phyloP scores from a whole-genome alignment of 2,797 vertebrate genomes.

The Ciconia nigra region DNA sequence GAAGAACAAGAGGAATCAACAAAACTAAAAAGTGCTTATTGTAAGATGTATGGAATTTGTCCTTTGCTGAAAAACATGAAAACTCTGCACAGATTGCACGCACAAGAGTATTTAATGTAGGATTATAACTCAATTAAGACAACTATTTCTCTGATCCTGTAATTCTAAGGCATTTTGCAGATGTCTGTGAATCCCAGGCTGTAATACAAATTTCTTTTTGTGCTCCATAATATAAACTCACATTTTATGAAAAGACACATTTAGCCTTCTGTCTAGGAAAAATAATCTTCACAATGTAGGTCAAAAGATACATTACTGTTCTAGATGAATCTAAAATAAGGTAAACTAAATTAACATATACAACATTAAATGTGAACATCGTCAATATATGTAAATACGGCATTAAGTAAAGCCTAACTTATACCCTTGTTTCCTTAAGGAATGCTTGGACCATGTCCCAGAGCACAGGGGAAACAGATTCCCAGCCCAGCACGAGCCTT shows the following conservation, averaged over 20 bases:
- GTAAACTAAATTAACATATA: neutral
- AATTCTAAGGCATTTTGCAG: conserved; percentile 30
- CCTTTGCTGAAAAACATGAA: conserved; percentile 3
- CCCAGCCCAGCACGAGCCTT: neutral
- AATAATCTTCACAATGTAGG: neutral
- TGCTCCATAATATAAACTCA: neutral
- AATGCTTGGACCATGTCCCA: neutral
- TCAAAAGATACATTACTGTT: neutral
- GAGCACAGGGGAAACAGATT: neutral
- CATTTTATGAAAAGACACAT: neutral
- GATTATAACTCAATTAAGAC: conserved; percentile 40
- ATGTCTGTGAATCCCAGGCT: neutral
- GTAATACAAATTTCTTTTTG: neutral
- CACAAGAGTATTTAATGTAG: neutral
- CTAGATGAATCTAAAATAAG: neutral
- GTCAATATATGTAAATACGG: neutral
- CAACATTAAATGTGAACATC: neutral
- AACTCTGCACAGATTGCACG: neutral
- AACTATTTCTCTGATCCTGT: conserved; percentile 26
- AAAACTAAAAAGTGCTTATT: neutral
- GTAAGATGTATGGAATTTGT: neutral
- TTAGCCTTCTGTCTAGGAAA: neutral
- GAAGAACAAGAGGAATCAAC: neutral
- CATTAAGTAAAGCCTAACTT: neutral
- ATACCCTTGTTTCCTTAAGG: neutral